These are phyloP conservation scores for Gallirallus australis DNA, from an alignment of 2,797 vertebrate genomes.

Conservation along the genomic window DNA sequence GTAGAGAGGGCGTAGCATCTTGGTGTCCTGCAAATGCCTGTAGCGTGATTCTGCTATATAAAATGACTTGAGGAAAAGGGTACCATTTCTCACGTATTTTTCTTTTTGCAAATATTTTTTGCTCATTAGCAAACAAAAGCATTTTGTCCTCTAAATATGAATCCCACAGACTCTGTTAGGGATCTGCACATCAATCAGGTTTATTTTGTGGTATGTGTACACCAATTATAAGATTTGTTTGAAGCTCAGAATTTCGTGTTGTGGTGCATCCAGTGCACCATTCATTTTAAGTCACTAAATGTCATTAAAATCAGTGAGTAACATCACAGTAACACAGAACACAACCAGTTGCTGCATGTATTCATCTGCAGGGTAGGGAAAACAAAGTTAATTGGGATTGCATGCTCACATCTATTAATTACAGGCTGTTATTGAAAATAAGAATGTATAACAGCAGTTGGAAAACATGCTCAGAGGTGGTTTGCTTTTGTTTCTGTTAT, in stretches of 20 bases:
- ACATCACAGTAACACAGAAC: neutral
- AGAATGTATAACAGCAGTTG: neutral
- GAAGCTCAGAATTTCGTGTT: neutral
- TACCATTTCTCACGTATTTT: neutral
- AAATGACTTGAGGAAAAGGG: neutral
- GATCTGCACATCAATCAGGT: neutral
- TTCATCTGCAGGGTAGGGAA: neutral
- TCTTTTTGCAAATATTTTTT: neutral
- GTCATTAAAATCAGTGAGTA: neutral
- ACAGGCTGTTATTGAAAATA: neutral
- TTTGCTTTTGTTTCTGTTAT: neutral
- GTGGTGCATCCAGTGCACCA: neutral
- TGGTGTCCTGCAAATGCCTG: neutral
- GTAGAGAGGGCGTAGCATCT: neutral
- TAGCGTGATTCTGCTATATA: neutral
- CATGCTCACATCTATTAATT: neutral
- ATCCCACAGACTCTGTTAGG: neutral
- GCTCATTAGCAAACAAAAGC: neutral
- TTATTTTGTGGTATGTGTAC: neutral
- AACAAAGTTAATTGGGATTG: neutral
- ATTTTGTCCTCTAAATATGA: neutral
- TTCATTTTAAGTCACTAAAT: neutral
- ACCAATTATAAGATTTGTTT: neutral
- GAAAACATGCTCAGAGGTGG: neutral
- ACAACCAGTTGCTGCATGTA: neutral